phyloP scores from a whole-genome alignment of 2,797 vertebrate species.

The Lindbergichthys nudifrons region DNA sequence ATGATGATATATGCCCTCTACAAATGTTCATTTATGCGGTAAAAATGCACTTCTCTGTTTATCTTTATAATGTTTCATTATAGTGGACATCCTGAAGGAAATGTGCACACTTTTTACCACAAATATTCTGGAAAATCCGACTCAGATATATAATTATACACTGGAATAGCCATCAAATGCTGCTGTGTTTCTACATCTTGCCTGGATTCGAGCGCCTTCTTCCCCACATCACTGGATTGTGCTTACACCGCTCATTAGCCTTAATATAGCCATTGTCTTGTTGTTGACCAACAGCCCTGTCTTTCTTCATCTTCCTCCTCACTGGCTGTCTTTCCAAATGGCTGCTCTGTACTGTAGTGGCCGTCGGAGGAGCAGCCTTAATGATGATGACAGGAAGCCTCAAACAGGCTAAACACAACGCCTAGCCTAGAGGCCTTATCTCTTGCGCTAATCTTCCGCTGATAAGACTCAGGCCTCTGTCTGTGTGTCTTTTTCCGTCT shows the following conservation, averaged over 20 bases:
- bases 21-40: background rate
- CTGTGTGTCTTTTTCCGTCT: slow-evolving; percentile 65
- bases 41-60: slow-evolving; percentile 12
- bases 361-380: slow-evolving; percentile 71
- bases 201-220: slow-evolving; percentile 20
- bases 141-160: slow-evolving; percentile 7
- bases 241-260: slow-evolving; percentile 54
- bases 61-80: slow-evolving; percentile 16
- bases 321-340: slow-evolving; percentile 74
- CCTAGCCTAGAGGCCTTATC: slow-evolving; percentile 80
- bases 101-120: background rate
- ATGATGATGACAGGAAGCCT: slow-evolving; percentile 85
- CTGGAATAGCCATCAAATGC: slow-evolving; percentile 4
- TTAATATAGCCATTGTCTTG: slow-evolving; percentile 55
- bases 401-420: slow-evolving; percentile 75
- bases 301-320: slow-evolving; percentile 67
- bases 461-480: slow-evolving; percentile 75
- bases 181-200: slow-evolving; percentile 17
- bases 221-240: slow-evolving; percentile 22
- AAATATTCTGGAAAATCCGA: slow-evolving; percentile 35
- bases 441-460: slow-evolving; percentile 70
- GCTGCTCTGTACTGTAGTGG: slow-evolving; percentile 72
- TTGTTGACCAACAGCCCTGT: slow-evolving; percentile 66
- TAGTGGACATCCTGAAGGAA: slow-evolving; percentile 11
- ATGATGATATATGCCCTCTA: background rate